Percentiles rank a stretch among this genome's conserved stretches.
Evolutionary conservation across 2,888 invertebrate species (phyloP).

Genomic region (Sminthurinus aureus): DNA sequence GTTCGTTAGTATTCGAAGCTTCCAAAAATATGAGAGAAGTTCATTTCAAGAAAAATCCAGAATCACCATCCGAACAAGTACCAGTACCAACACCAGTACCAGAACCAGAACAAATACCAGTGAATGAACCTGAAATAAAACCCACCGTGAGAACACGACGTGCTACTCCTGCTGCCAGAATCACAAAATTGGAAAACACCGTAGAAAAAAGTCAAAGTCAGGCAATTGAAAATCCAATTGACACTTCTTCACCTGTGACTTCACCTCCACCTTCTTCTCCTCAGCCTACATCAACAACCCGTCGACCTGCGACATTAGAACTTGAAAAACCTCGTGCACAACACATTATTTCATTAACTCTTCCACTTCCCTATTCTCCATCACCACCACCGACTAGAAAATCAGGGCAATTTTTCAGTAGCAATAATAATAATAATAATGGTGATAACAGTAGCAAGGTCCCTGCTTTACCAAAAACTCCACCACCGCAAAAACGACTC

Average conservation of each 20-base stretch:
- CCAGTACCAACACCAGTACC: neutral
- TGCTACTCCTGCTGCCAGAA: neutral
- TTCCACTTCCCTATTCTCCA: neutral
- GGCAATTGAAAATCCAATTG: too few species aligned
- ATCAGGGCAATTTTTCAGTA: neutral
- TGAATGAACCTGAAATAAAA: neutral
- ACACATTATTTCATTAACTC: neutral
- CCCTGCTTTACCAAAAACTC: constrained; percentile 47
- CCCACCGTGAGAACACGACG: neutral
- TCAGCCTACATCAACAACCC: neutral
- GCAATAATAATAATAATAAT: neutral
- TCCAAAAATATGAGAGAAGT: neutral
- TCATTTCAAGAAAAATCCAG: neutral
- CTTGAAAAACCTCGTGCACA: neutral
- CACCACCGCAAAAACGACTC: constrained; percentile 28
- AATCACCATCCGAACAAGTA: neutral
- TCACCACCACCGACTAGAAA: neutral
- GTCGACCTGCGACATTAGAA: neutral
- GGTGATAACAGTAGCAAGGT: neutral
- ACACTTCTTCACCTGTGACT: neutral
- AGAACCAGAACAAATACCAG: neutral
- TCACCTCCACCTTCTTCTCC: neutral
- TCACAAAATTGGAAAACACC: neutral
- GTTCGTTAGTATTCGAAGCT: neutral
- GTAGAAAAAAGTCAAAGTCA: neutral